These are phyloP conservation scores for Latrodectus elegans DNA, from an alignment of 2,888 invertebrate genomes.

Conservation along the genomic window DNA sequence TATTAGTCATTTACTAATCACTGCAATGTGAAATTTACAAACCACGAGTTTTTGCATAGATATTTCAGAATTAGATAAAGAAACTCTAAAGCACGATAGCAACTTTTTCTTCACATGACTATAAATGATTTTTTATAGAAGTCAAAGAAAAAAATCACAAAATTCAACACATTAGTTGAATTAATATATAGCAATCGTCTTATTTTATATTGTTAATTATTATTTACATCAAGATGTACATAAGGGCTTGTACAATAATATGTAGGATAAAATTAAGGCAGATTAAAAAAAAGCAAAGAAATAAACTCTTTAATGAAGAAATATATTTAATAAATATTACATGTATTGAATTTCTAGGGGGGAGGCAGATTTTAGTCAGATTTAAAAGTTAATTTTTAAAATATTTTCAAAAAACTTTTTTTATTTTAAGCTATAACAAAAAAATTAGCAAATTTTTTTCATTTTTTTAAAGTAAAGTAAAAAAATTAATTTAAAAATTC, in stretches of 20 bases:
- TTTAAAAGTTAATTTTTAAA: background rate
- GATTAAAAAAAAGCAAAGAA: too few species aligned
- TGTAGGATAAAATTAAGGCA: too few species aligned
- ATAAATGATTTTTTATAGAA: constrained; percentile 26
- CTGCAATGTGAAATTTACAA: constrained; percentile 21
- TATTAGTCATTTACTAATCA: constrained; percentile 24
- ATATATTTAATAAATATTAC: background rate
- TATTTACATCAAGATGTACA: constrained; percentile 62
- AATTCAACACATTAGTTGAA: constrained; percentile 53
- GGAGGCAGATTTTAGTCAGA: background rate
- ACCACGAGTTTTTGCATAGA: background rate
- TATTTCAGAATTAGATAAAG: constrained; percentile 6
- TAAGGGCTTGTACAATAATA: background rate
- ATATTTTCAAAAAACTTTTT: background rate
- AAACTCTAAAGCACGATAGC: background rate
- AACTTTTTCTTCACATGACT: constrained; percentile 3
- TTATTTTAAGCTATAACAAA: too few species aligned
- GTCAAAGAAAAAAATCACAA: constrained; percentile 40
- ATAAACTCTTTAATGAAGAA: too few species aligned
- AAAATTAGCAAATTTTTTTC: too few species aligned
- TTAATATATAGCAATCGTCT: constrained; percentile 35
- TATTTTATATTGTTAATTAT: constrained; percentile 33
- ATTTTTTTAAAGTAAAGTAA: too few species aligned
- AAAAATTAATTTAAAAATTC: too few species aligned
- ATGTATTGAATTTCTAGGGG: background rate